Percentiles rank a stretch among this genome's conserved stretches.
Evolutionary conservation across 2,113 vertebrate genomes (phyloP).

Genomic region (Tympanuchus pallidicinctus): DNA sequence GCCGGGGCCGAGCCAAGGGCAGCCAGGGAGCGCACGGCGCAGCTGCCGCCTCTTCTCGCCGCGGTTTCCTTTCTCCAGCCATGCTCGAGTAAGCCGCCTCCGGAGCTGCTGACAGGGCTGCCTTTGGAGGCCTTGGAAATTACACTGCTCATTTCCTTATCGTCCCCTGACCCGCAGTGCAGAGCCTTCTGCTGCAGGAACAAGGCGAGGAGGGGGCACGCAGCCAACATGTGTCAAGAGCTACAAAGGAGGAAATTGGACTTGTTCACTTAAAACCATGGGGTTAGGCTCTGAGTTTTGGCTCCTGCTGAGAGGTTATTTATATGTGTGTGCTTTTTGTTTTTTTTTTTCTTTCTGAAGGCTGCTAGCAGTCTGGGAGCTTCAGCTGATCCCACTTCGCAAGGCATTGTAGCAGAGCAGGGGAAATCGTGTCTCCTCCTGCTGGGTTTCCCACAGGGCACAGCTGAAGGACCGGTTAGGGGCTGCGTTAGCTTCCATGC

Average conservation of each 20-base stretch:
- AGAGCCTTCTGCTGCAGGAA: conserved; percentile 76
- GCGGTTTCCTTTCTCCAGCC: conserved; percentile 60
- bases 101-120: conserved; percentile 77
- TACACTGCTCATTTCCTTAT: conserved; percentile 76
- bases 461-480: not conserved
- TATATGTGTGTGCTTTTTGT: conserved; percentile 62
- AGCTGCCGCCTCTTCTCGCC: conserved; percentile 46
- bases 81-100: conserved; percentile 67
- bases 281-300: conserved; percentile 78
- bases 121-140: conserved; percentile 75
- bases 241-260: conserved; percentile 83
- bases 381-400: conserved; percentile 47
- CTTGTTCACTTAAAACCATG: conserved; percentile 76
- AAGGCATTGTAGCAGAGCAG: not conserved
- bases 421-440: conserved; percentile 29
- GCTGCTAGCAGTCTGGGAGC: conserved; percentile 32
- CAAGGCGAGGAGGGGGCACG: conserved; percentile 69
- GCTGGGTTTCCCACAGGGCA: conserved; percentile 42
- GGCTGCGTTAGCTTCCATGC: conserved; percentile 46
- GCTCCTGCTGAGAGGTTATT: conserved; percentile 79
- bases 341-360: not conserved
- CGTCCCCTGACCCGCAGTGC: conserved; percentile 56
- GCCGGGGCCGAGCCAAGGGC: conserved; percentile 9
- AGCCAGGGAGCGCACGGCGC: not conserved
- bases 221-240: conserved; percentile 78